Conservation (phyloP, 2,888 invertebrate species). For the Mimumesa dahlbomi region DNA sequence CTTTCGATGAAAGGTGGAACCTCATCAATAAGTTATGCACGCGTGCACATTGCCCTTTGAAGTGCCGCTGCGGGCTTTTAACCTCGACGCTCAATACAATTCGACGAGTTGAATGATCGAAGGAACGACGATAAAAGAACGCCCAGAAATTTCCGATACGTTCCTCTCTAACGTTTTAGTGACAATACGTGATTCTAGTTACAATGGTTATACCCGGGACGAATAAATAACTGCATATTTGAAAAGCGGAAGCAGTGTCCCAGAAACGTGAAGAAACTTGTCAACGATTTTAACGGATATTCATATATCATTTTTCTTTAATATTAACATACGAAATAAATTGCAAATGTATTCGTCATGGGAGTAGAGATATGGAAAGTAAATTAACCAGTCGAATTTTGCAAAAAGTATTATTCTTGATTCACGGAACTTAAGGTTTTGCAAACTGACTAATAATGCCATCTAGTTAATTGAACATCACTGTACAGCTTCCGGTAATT, state of each 20-base stretch:
- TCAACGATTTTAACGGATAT: not conserved
- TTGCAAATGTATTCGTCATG: too few relatives aligned
- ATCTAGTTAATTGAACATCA: conserved; percentile 17
- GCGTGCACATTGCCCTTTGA: conserved; percentile 58
- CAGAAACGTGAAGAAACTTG: conserved; percentile 33
- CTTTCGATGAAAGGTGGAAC: conserved; percentile 52
- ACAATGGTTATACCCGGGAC: conserved; percentile 26
- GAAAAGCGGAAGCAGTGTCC: conserved; percentile 47
- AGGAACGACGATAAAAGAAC: conserved; percentile 24
- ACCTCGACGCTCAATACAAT: conserved; percentile 46
- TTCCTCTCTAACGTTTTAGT: conserved; percentile 36
- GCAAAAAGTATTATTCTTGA: too few relatives aligned
- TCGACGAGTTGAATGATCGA: conserved; percentile 49
- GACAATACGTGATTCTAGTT: conserved; percentile 44
- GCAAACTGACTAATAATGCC: conserved; percentile 19
- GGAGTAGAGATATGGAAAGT: too few relatives aligned
- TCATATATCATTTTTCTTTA: not conserved
- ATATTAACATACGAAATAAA: too few relatives aligned
- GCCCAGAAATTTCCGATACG: conserved; percentile 44
- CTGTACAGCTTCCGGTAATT: not conserved
- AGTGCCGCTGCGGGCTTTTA: conserved; percentile 52
- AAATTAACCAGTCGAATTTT: too few relatives aligned
- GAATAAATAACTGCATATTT: conserved; percentile 45
- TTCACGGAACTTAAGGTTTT: too few relatives aligned
- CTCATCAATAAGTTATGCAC: conserved; percentile 63